These are phyloP conservation scores for Physeter macrocephalus DNA, from an alignment of 2,113 vertebrate genomes.

Conservation along the genomic window DNA sequence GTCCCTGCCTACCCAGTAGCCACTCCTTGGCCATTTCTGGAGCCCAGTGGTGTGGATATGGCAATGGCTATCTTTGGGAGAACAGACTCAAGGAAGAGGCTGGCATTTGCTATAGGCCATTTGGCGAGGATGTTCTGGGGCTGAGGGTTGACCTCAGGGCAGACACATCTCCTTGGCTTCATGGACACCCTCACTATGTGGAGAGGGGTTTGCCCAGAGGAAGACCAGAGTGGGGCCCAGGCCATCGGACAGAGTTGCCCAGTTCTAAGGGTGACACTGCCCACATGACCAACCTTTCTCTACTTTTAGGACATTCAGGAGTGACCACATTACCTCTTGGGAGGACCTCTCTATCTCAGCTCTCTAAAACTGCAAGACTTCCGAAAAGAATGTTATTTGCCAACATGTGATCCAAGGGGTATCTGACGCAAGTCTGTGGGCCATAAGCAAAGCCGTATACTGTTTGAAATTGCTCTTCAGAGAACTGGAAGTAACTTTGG, in stretches of 20 bases:
- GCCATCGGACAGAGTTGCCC: background rate
- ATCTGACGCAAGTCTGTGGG: background rate
- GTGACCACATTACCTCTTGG: background rate
- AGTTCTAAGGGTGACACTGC: background rate
- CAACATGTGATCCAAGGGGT: background rate
- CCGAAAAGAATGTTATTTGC: background rate
- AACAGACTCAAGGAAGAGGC: background rate
- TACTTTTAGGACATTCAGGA: background rate
- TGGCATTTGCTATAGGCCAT: background rate
- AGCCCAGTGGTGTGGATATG: rapidly evolving
- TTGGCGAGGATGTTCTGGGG: background rate
- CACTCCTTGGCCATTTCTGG: background rate
- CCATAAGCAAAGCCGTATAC: background rate
- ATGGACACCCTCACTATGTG: background rate
- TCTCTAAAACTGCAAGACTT: background rate
- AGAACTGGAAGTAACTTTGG: background rate
- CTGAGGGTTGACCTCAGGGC: background rate
- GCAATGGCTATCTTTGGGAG: background rate
- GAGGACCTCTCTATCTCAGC: background rate
- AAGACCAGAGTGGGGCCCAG: background rate
- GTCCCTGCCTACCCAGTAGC: background rate
- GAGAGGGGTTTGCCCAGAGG: background rate
- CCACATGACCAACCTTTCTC: background rate
- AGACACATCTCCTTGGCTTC: background rate
- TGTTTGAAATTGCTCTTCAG: background rate